phyloP scores from a whole-genome alignment of 2,888 invertebrate genomes.

The Ecdyonurus torrentis region DNA sequence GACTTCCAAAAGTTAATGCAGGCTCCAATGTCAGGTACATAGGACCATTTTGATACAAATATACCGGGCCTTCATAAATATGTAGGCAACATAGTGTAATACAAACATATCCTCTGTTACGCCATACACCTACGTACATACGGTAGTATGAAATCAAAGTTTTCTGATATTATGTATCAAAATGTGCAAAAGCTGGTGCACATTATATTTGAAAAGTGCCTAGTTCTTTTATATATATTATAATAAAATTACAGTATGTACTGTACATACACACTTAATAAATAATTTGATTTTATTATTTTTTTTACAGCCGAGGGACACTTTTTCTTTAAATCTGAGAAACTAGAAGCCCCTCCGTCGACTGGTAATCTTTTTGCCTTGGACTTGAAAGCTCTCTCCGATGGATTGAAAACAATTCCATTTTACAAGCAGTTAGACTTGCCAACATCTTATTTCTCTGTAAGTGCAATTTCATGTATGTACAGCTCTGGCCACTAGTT shows the following conservation, averaged over 20 bases:
- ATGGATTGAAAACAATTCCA: slow-evolving; percentile 6
- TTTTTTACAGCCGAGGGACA: slow-evolving; percentile 2
- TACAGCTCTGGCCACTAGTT: too few relatives aligned
- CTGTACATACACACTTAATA: neutral
- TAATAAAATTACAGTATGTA: too few relatives aligned
- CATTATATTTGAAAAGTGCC: too few relatives aligned
- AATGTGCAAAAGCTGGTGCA: too few relatives aligned
- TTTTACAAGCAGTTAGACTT: slow-evolving; percentile 6
- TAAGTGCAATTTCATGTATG: neutral
- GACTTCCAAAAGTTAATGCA: slow-evolving; percentile 5
- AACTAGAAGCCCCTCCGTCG: neutral
- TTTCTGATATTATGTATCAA: too few relatives aligned
- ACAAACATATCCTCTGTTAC: too few relatives aligned
- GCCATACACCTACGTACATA: too few relatives aligned
- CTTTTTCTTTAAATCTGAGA: slow-evolving; percentile 7
- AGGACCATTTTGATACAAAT: neutral
- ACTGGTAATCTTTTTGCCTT: slow-evolving; percentile 4
- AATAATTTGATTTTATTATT: neutral
- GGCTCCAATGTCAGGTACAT: slow-evolving; percentile 1
- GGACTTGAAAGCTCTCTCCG: slow-evolving; percentile 4
- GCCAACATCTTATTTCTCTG: slow-evolving; percentile 2
- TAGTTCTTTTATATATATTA: too few relatives aligned
- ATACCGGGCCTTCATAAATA: neutral
- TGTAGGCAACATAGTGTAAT: neutral
- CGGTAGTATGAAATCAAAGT: too few relatives aligned